phyloP scores from a whole-genome alignment of 1,140 invertebrate genomes.

The Caerostris darwini region DNA sequence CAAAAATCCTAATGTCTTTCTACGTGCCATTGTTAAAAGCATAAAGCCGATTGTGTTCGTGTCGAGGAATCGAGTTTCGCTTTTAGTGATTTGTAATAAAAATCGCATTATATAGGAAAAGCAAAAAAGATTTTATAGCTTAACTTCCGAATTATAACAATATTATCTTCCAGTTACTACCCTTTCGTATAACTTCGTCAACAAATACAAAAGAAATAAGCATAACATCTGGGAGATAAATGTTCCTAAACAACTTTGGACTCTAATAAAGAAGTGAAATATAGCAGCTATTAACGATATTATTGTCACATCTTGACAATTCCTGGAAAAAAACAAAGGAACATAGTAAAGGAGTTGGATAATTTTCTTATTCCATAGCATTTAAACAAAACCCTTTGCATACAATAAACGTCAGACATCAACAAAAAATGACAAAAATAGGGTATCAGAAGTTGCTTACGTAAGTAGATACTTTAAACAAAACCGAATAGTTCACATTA shows the following conservation, averaged over 20 bases:
- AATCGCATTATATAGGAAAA: not conserved
- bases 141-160: not conserved
- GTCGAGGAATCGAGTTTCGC: not conserved
- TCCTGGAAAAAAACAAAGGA: not conserved
- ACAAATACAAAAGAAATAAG: not conserved
- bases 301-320: not conserved
- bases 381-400: not conserved
- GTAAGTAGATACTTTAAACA: no score
- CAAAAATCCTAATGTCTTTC: not conserved
- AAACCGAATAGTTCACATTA: no score
- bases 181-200: not conserved
- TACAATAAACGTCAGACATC: no score
- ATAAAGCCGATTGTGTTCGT: not conserved
- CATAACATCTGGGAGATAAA: not conserved
- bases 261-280: constrained; percentile 2
- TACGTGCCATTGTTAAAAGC: not conserved
- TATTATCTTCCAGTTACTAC: not conserved
- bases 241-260: not conserved
- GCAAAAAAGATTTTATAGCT: not conserved
- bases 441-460: no score
- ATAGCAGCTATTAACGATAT: not conserved
- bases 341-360: not conserved
- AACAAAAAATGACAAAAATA: no score
- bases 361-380: not conserved
- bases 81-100: not conserved